A percentile compares a stretch with the other conserved stretches of the same genome.
These are phyloP conservation scores for Leptoteleia sp. DNA, from an alignment of 1,140 invertebrate genomes.

Conservation along the genomic window DNA sequence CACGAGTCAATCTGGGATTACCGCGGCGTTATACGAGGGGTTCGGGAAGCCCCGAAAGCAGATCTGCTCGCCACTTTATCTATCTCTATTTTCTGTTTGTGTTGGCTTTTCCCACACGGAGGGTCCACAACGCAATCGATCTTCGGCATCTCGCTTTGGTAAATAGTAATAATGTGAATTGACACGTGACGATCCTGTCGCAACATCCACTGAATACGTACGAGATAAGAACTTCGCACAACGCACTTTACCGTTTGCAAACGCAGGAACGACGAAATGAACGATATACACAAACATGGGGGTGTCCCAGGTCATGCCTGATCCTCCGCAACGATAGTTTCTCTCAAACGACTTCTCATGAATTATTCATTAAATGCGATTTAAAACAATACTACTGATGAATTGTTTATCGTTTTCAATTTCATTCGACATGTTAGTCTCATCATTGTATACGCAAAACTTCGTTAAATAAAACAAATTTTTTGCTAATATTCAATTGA, in stretches of 20 bases:
- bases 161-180: constrained; percentile 82
- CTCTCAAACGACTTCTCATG: constrained; percentile 18
- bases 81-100: constrained; percentile 81
- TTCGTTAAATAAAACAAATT: no score
- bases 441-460: no score
- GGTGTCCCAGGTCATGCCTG: constrained; percentile 34
- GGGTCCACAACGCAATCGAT: constrained; percentile 67
- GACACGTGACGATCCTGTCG: constrained; percentile 76
- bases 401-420: neutral
- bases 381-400: constrained; percentile 12
- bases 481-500: no score
- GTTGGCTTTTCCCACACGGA: constrained; percentile 80
- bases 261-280: constrained; percentile 31
- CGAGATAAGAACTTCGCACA: constrained; percentile 42
- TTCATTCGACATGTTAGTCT: no score
- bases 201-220: constrained; percentile 55
- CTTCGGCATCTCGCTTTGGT: constrained; percentile 70
- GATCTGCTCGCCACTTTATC: constrained; percentile 76
- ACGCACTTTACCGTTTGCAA: constrained; percentile 32
- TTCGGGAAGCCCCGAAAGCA: constrained; percentile 55
- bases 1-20: constrained; percentile 82
- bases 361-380: constrained; percentile 36
- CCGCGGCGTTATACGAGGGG: constrained; percentile 58
- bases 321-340: constrained; percentile 4
- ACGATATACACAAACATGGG: constrained; percentile 50